Conservation (phyloP, 2,113 vertebrate species). For the Tachuris rubrigastra region DNA sequence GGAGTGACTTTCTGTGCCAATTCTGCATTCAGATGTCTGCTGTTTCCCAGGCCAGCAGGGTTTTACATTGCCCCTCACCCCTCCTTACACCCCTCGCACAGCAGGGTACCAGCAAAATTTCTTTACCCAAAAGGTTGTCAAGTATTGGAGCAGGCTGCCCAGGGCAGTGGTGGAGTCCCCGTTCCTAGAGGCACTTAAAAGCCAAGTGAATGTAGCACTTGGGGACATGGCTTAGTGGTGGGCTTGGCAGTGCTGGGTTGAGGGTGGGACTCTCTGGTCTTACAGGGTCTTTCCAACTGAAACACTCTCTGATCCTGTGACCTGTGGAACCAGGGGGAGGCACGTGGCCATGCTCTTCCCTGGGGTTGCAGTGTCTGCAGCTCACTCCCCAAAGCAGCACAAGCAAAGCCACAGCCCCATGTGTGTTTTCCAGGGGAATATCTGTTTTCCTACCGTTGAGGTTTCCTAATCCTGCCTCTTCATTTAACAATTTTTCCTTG, state of each 20-base stretch:
- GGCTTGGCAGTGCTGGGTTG: not conserved
- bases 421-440: not conserved
- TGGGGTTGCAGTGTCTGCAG: not conserved
- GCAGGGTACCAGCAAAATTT: not conserved
- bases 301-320: not conserved
- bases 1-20: not conserved
- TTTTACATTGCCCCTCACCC: rapidly evolving
- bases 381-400: not conserved
- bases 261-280: not conserved
- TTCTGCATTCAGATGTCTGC: rapidly evolving
- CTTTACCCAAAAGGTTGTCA: not conserved
- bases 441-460: not conserved
- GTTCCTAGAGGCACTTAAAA: not conserved
- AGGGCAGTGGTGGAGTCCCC: not conserved
- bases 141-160: not conserved
- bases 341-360: rapidly evolving
- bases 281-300: not conserved
- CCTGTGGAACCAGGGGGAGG: not conserved
- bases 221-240: not conserved
- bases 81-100: not conserved
- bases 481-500: not conserved
- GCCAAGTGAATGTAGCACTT: not conserved
- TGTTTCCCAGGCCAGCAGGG: not conserved
- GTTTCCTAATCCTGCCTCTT: not conserved
- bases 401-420: not conserved